phyloP scores from a whole-genome alignment of 2,888 invertebrate genomes.

The Lapara coniferarum region DNA sequence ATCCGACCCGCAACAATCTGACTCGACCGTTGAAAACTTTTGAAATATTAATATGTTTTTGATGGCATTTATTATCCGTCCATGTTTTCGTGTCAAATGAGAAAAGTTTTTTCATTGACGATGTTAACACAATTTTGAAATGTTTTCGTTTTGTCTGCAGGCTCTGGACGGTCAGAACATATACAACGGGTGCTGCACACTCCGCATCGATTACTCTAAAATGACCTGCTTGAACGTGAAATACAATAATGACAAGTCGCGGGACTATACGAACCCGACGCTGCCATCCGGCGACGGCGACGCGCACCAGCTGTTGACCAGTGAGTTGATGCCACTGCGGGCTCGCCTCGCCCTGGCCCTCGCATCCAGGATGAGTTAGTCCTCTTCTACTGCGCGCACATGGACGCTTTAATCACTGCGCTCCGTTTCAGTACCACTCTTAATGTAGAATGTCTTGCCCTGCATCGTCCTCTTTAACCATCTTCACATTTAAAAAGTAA shows the following conservation, averaged over 20 bases:
- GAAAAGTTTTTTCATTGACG: slow-evolving; percentile 51
- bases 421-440: slow-evolving; percentile 49
- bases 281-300: slow-evolving; percentile 96
- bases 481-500: neutral
- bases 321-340: slow-evolving; percentile 85
- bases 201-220: slow-evolving; percentile 99
- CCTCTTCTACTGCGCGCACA: slow-evolving; percentile 74
- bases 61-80: slow-evolving; percentile 51
- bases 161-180: slow-evolving; percentile 99
- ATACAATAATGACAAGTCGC: slow-evolving; percentile 99
- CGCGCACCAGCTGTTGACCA: slow-evolving; percentile 85
- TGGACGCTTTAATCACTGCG: slow-evolving; percentile 69
- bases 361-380: slow-evolving; percentile 86
- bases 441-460: slow-evolving; percentile 33
- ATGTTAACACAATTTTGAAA: slow-evolving; percentile 26
- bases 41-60: slow-evolving; percentile 47
- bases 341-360: slow-evolving; percentile 80
- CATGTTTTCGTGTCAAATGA: slow-evolving; percentile 50
- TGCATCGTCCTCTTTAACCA: slow-evolving; percentile 21
- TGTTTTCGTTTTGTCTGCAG: slow-evolving; percentile 74
- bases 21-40: slow-evolving; percentile 47
- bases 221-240: slow-evolving; percentile 99
- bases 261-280: slow-evolving; percentile 99
- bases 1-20: slow-evolving; percentile 40
- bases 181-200: slow-evolving; percentile 99